phyloP scores from a whole-genome alignment of 1,140 invertebrate genomes.

The Pygmarrhopalites habei region DNA sequence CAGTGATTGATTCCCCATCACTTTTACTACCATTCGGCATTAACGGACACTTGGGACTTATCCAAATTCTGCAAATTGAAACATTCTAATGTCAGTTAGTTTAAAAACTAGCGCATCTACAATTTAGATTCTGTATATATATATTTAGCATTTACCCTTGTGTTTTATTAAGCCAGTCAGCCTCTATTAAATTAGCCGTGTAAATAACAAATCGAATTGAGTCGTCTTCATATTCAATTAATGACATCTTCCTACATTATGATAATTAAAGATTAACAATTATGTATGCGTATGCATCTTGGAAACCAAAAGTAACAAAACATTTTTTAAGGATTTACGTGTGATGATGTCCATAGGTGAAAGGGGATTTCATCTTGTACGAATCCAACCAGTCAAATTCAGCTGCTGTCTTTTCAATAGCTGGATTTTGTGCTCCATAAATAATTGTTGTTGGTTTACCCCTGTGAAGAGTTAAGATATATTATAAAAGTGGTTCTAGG shows the following conservation, averaged over 20 bases:
- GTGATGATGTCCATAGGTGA: constrained; percentile 81
- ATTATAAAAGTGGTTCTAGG: neutral
- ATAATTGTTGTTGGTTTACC: constrained; percentile 66
- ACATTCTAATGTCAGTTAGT: no score
- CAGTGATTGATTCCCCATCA: constrained; percentile 68
- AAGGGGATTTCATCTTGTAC: constrained; percentile 63
- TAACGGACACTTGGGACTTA: constrained; percentile 68
- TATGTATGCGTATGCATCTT: no score
- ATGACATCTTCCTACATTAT: constrained; percentile 76
- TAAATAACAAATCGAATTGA: constrained; percentile 78
- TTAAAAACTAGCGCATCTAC: no score
- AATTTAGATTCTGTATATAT: neutral
- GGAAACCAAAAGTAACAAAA: neutral
- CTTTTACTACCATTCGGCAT: constrained; percentile 50
- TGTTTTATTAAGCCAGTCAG: constrained; percentile 89
- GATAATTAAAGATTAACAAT: constrained; percentile 15
- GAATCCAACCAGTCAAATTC: constrained; percentile 57
- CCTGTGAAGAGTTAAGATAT: constrained; percentile 43
- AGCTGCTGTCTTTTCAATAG: constrained; percentile 49
- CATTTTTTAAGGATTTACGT: constrained; percentile 52
- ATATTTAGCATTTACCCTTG: constrained; percentile 61
- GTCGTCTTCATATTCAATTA: constrained; percentile 72
- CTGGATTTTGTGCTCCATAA: constrained; percentile 64
- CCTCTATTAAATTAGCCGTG: constrained; percentile 82
- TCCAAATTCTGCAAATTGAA: constrained; percentile 61